phyloP scores from a whole-genome alignment of 2,888 invertebrate species.

The Acleris holmiana region DNA sequence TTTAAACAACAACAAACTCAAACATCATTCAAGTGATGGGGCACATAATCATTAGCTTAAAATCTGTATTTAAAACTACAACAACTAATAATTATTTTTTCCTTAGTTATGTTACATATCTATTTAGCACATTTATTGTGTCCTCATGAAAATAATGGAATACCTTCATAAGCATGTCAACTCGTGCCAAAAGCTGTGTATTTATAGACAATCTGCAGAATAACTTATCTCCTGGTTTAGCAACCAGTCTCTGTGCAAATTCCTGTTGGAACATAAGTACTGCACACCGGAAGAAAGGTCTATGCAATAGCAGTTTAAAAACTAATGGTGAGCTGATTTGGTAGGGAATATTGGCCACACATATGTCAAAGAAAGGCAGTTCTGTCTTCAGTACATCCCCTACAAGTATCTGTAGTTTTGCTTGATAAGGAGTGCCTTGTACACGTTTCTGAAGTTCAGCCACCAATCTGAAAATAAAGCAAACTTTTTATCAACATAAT shows the following conservation, averaged over 20 bases:
- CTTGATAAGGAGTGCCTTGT: slow-evolving; percentile 93
- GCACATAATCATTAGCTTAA: too few relatives aligned
- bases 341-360: slow-evolving; percentile 99
- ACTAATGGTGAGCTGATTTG: slow-evolving; percentile 98
- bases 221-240: slow-evolving; percentile 98
- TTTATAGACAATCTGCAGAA: slow-evolving; percentile 98
- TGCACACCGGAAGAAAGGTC: slow-evolving; percentile 95
- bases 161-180: slow-evolving; percentile 98
- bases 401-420: slow-evolving; percentile 95
- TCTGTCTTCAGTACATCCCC: slow-evolving; percentile 98
- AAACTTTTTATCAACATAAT: neutral
- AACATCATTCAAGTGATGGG: too few relatives aligned
- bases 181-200: slow-evolving; percentile 96
- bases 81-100: too few relatives aligned
- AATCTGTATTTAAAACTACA: too few relatives aligned
- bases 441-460: slow-evolving; percentile 99
- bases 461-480: slow-evolving; percentile 86
- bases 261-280: slow-evolving; percentile 99
- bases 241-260: slow-evolving; percentile 98
- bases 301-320: slow-evolving; percentile 96
- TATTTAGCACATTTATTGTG: too few relatives aligned
- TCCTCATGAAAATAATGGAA: slow-evolving; percentile 28
- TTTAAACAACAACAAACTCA: too few relatives aligned
- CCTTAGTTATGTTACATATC: too few relatives aligned
- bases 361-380: slow-evolving; percentile 98